Base-by-base conservation (phyloP, 2,888 invertebrate species). In the Amorpha juglandis region DNA sequence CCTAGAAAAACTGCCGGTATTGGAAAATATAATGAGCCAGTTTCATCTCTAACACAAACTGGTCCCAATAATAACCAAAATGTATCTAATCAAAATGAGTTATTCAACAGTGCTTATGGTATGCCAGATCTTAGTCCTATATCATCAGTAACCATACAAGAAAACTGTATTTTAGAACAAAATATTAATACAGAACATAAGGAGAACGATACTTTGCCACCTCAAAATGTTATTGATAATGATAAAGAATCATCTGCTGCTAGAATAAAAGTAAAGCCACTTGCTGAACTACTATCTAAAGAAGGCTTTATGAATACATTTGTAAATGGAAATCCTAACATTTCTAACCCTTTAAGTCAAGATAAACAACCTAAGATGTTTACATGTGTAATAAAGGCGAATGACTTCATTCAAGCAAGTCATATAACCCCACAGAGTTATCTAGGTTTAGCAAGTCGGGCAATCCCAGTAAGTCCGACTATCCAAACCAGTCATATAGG, bases 251-350 rank as follows among this genome's bases (percentile, higher is more conserved):
- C n/a, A 33, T 4, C 62, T 3, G 11, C 16, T 12, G 53, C 27
- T 11, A 81, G 88, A 74, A 91, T 92, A 64, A 92, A 92, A 83
- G 90, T 92, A 0, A 92, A 92, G 72, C 84, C 90, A 47, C 84
- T 77, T 47, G 80, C 88, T 16, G 90, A 92, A 70, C 78, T 92
- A 62, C 88, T 92, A 91, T 79, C 90, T 1, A 76, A 78, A 63
- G 78, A 73, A 68, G 75, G 74, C 62, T 74, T 85, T 9, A 50
- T 19, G 33, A 78, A 74, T 55, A 77, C 63, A 63, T 69, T 76
- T 21, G 70, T 71, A 67, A 70, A 74, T 69, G 75, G 69, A 63
- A 70, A 71, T 51, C 4, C 65, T 19, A 16, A n/a, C 11, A 12
- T 6, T 42, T 42, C 42, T 58, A 19, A 16, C 6, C 19, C 19